Evolutionary conservation across 1,140 invertebrate genomes (phyloP).

Genomic region (Pissodes strobi): DNA sequence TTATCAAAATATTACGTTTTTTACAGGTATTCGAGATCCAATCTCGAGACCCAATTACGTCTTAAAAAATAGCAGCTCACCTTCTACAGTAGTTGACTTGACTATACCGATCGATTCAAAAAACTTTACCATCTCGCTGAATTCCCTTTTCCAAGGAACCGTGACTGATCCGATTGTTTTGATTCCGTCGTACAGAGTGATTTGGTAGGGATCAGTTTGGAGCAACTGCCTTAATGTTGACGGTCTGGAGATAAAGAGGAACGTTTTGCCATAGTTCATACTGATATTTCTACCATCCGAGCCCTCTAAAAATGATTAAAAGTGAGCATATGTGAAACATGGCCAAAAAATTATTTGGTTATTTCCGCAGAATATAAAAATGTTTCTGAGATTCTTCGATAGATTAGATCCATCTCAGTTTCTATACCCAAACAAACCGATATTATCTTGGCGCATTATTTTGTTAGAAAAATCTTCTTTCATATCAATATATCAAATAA

Average conservation of each 20-base stretch:
- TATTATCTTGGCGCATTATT: too few species aligned
- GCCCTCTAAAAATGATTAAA: not conserved
- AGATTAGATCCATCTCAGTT: too few species aligned
- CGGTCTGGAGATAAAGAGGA: slow-evolving; percentile 38
- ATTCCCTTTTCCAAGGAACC: slow-evolving; percentile 42
- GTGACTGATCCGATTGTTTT: slow-evolving; percentile 27
- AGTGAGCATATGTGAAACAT: too few species aligned
- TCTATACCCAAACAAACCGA: too few species aligned
- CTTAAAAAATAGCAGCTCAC: not conserved
- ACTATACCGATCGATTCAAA: slow-evolving; percentile 35
- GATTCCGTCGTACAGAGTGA: slow-evolving; percentile 34
- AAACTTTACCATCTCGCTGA: slow-evolving; percentile 45
- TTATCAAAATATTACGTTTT: too few species aligned
- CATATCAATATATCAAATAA: too few species aligned
- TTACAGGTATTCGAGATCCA: too few species aligned
- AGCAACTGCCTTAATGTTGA: slow-evolving; percentile 36
- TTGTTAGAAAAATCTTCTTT: too few species aligned
- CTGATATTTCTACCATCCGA: slow-evolving; percentile 18
- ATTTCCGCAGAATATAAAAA: too few species aligned
- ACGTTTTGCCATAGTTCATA: slow-evolving; percentile 46
- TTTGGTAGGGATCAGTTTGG: slow-evolving; percentile 32
- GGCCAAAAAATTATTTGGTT: too few species aligned
- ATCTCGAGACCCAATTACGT: too few species aligned
- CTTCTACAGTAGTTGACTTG: slow-evolving; percentile 25
- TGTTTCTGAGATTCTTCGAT: too few species aligned